phyloP scores from a whole-genome alignment of 2,888 invertebrate genomes.

The Caenorhabditis sp. region DNA sequence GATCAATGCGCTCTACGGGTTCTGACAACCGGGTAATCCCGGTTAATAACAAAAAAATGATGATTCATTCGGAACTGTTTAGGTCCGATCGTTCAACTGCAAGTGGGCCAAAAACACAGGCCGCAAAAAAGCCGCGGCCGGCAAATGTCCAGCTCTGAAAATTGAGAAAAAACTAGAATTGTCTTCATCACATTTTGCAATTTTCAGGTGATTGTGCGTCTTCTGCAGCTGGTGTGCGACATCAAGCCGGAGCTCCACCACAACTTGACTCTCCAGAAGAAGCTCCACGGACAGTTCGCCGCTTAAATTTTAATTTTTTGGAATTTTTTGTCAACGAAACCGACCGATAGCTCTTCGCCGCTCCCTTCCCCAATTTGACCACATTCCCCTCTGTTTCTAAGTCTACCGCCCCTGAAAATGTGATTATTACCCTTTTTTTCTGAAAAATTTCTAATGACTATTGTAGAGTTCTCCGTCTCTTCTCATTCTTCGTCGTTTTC shows the following conservation, averaged over 20 bases:
- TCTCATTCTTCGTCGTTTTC: not conserved
- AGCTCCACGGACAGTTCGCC: slow-evolving; percentile 74
- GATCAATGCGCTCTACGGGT: too few relatives aligned
- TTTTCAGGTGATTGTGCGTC: slow-evolving; percentile 77
- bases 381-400: not conserved
- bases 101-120: too few relatives aligned
- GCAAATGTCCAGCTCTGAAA: too few relatives aligned
- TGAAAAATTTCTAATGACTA: slow-evolving; percentile 1
- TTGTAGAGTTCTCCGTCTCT: slow-evolving; percentile 23
- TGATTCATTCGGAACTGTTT: too few relatives aligned
- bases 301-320: slow-evolving; percentile 47
- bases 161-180: too few relatives aligned
- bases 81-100: too few relatives aligned
- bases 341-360: not conserved
- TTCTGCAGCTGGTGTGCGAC: slow-evolving; percentile 78
- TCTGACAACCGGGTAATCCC: too few relatives aligned
- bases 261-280: slow-evolving; percentile 78
- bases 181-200: too few relatives aligned
- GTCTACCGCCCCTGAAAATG: not conserved
- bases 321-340: too few relatives aligned
- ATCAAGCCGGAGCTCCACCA: slow-evolving; percentile 78
- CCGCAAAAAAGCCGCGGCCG: too few relatives aligned
- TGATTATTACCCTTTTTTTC: slow-evolving; percentile 10
- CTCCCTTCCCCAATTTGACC: slow-evolving; percentile 6
- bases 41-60: too few relatives aligned